Conservation (phyloP, 1,140 invertebrate genomes). For the Megalonaias nervosa region DNA sequence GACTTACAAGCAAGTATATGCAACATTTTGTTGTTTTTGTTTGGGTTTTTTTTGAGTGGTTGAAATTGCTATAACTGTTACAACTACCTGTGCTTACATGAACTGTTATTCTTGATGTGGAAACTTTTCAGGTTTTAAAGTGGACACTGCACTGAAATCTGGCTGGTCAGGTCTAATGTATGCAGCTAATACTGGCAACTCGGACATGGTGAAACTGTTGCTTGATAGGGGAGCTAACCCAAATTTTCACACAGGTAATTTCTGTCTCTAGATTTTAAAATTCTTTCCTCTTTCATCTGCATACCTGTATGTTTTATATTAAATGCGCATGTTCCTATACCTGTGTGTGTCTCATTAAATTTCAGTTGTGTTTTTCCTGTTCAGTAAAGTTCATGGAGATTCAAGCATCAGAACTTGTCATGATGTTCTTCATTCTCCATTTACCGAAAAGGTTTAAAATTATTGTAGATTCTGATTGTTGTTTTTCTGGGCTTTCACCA, state of each 20-base stretch:
- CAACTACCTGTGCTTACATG: background rate
- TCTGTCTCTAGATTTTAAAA: background rate
- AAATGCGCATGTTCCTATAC: no score
- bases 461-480: no score
- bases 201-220: slow-evolving; percentile 68
- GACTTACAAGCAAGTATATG: background rate
- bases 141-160: slow-evolving; percentile 68
- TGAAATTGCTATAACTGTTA: background rate
- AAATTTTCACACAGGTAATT: slow-evolving; percentile 72
- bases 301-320: no score
- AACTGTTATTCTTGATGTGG: slow-evolving; percentile 3
- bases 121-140: slow-evolving; percentile 54
- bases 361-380: no score
- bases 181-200: slow-evolving; percentile 69
- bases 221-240: slow-evolving; percentile 71
- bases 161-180: slow-evolving; percentile 75
- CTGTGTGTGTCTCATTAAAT: no score
- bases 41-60: background rate
- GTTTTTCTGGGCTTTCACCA: no score
- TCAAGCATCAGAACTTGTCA: no score
- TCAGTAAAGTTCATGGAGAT: no score
- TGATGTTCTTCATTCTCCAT: no score
- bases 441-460: no score
- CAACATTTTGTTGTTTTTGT: background rate
- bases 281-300: background rate